phyloP scores from a whole-genome alignment of 2,888 invertebrate genomes.

The Drosophila borborema region DNA sequence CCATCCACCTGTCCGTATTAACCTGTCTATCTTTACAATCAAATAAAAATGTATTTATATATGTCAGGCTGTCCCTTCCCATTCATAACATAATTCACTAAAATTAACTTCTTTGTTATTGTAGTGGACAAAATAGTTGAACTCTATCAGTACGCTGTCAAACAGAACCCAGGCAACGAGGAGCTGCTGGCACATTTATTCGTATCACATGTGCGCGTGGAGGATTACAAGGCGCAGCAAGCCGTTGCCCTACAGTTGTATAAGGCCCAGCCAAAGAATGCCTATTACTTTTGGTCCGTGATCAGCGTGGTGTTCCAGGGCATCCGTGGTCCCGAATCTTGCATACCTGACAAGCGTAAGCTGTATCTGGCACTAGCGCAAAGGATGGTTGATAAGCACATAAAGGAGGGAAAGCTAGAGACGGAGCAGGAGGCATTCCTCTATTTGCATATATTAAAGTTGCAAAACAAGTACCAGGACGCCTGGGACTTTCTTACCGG shows the following conservation, averaged over 20 bases:
- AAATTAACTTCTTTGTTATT: slow-evolving; percentile 4
- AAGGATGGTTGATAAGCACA: slow-evolving; percentile 96
- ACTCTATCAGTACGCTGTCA: slow-evolving; percentile 95
- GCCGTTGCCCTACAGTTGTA: slow-evolving; percentile 95
- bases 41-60: neutral
- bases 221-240: slow-evolving; percentile 96
- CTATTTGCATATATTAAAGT: slow-evolving; percentile 94
- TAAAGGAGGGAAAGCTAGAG: slow-evolving; percentile 94
- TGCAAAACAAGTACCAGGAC: slow-evolving; percentile 92
- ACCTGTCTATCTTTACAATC: neutral
- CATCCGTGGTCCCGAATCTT: slow-evolving; percentile 85
- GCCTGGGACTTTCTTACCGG: slow-evolving; percentile 93
- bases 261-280: slow-evolving; percentile 96
- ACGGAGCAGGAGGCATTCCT: slow-evolving; percentile 97
- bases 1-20: slow-evolving; percentile 2
- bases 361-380: slow-evolving; percentile 95
- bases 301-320: slow-evolving; percentile 97
- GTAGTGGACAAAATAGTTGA: slow-evolving; percentile 95
- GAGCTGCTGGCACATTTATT: slow-evolving; percentile 97
- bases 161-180: slow-evolving; percentile 94
- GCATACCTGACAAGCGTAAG: slow-evolving; percentile 87
- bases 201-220: slow-evolving; percentile 96
- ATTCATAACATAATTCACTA: neutral
- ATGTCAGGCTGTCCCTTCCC: neutral
- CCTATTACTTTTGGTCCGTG: slow-evolving; percentile 99